A percentile compares a stretch with the other conserved stretches of the same genome.
These are phyloP conservation scores for Iguana delicatissima DNA, from an alignment of 2,797 vertebrate genomes.

Conservation along the genomic window DNA sequence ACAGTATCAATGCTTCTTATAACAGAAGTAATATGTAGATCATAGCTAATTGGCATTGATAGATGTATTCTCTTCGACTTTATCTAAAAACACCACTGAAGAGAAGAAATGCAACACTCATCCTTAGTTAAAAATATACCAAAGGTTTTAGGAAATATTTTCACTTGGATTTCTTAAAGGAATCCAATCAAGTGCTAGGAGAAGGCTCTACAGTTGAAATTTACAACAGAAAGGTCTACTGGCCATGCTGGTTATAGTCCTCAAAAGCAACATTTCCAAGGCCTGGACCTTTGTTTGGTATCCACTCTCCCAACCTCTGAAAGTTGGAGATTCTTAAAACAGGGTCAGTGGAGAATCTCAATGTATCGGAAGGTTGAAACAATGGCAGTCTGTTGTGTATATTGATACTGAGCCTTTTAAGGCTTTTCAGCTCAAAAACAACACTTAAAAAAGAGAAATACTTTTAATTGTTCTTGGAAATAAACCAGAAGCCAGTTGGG, in stretches of 20 bases:
- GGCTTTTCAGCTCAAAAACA: not conserved
- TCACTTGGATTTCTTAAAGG: not conserved
- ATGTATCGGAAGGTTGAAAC: not conserved
- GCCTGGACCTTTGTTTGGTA: not conserved
- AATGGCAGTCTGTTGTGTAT: not conserved
- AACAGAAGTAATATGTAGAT: not conserved
- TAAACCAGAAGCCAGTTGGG: not conserved
- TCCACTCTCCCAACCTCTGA: not conserved
- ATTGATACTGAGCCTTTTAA: not conserved
- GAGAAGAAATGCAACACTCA: not conserved
- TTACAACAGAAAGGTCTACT: not conserved
- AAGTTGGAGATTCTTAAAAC: not conserved
- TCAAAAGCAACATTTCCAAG: no score
- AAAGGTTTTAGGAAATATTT: not conserved
- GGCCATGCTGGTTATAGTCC: no score
- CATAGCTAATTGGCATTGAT: not conserved
- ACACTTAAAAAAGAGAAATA: not conserved
- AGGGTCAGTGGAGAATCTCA: not conserved
- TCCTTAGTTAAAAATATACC: not conserved
- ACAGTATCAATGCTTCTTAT: not conserved
- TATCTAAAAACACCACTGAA: not conserved
- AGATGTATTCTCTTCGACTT: not conserved
- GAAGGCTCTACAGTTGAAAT: not conserved
- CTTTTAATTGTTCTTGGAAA: not conserved
- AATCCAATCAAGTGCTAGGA: not conserved